phyloP scores from a whole-genome alignment of 2,113 vertebrate genomes.

The Cervus canadensis region DNA sequence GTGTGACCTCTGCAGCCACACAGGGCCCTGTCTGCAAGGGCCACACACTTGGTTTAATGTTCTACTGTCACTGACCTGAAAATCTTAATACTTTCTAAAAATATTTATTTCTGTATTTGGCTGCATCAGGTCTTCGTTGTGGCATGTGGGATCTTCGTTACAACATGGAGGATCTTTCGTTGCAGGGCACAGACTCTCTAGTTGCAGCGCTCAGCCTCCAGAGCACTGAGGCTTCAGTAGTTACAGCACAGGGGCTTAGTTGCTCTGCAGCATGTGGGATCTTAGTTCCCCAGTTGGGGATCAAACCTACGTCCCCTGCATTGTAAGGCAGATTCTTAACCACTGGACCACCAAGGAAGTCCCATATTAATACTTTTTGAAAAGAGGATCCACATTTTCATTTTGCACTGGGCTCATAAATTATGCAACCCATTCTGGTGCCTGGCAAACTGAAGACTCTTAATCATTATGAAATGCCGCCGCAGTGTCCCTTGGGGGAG shows the following conservation, averaged over 20 bases:
- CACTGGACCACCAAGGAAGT: background rate
- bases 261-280: background rate
- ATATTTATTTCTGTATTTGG: background rate
- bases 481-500: background rate
- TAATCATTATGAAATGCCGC: no score
- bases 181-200: background rate
- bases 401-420: background rate
- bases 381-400: background rate
- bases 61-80: background rate
- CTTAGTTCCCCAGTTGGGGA: background rate
- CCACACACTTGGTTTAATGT: accelerated
- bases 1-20: background rate
- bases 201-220: background rate
- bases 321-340: background rate
- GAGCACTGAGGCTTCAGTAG: background rate
- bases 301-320: background rate
- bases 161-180: background rate
- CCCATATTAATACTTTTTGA: background rate
- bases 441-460: background rate
- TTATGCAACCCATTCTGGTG: accelerated
- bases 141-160: background rate
- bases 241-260: background rate
- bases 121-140: accelerated
- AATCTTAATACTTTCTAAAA: background rate
- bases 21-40: background rate